Percentiles rank a stretch among this genome's conserved stretches.
Evolutionary conservation across 2,888 invertebrate genomes (phyloP).

Genomic region (Polyploca ridens): DNA sequence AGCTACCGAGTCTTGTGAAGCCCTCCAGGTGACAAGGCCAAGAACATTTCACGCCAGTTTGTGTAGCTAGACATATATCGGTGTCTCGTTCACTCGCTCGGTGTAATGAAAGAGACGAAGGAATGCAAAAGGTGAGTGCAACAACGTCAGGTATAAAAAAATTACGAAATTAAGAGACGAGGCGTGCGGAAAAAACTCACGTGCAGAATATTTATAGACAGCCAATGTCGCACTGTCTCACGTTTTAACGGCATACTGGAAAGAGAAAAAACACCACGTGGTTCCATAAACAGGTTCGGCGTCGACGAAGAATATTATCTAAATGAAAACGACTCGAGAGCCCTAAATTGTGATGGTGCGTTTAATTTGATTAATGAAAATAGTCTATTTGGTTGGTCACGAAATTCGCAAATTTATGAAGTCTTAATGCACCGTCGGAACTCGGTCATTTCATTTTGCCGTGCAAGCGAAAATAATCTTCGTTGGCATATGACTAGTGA

Average conservation of each 20-base stretch:
- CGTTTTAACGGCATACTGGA: background rate
- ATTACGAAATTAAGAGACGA: constrained; percentile 1
- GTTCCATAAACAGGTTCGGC: background rate
- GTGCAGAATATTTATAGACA: constrained; percentile 6
- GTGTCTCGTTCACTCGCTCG: background rate
- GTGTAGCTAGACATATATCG: constrained; percentile 22
- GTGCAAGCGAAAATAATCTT: background rate
- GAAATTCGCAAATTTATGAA: background rate
- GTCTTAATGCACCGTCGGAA: background rate
- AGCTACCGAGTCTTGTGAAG: constrained; percentile 34
- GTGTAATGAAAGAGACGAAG: constrained; percentile 18
- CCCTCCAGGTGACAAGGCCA: constrained; percentile 55
- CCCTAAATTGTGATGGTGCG: background rate
- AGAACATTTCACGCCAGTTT: constrained; percentile 36
- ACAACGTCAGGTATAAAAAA: background rate
- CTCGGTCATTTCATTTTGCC: background rate
- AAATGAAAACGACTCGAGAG: background rate
- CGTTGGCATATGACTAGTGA: background rate
- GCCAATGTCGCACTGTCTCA: background rate
- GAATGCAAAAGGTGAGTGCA: constrained; percentile 13
- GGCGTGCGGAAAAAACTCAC: constrained; percentile 5
- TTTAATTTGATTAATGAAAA: constrained; percentile 8
- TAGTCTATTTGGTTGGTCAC: background rate
- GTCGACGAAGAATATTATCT: background rate
- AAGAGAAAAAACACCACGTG: constrained; percentile 7